These are phyloP conservation scores for Liodrosophila aerea DNA, from an alignment of 2,888 invertebrate genomes.

Conservation along the genomic window DNA sequence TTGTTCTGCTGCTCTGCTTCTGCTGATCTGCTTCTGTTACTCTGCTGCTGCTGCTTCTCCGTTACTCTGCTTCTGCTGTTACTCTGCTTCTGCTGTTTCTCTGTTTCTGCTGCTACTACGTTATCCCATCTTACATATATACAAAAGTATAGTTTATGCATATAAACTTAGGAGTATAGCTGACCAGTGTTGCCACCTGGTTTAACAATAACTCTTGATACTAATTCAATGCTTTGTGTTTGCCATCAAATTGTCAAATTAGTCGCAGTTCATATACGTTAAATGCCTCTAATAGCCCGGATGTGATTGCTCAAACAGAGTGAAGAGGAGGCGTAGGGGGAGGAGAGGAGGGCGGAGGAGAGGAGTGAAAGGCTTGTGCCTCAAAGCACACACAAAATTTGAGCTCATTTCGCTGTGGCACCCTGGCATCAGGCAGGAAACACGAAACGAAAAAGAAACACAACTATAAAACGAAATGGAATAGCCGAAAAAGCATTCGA, in stretches of 20 bases:
- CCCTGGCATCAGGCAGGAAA: constrained; percentile 10
- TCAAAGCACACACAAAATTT: constrained; percentile 26
- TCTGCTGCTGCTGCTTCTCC: too few species aligned
- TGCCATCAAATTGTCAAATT: not conserved
- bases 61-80: too few species aligned
- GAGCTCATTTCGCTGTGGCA: constrained; percentile 21
- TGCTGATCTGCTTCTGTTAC: too few species aligned
- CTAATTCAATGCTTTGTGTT: too few species aligned
- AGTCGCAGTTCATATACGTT: constrained; percentile 1
- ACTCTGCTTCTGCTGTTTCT: too few species aligned
- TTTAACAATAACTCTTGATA: too few species aligned
- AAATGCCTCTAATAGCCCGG: constrained; percentile 24
- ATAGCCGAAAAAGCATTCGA: constrained; percentile 2
- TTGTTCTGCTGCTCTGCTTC: too few species aligned
- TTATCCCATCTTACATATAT: too few species aligned
- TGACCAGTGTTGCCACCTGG: too few species aligned
- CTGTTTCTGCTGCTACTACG: too few species aligned
- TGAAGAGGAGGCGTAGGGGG: not conserved
- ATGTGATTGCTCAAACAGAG: constrained; percentile 40
- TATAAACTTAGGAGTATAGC: too few species aligned
- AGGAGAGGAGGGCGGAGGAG: not conserved
- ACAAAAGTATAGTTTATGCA: too few species aligned
- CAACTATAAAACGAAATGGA: constrained; percentile 22
- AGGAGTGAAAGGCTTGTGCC: not conserved
- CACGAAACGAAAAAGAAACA: constrained; percentile 7